These are phyloP conservation scores for Odontocerum albicorne DNA, from an alignment of 2,888 invertebrate species.

Conservation along the genomic window DNA sequence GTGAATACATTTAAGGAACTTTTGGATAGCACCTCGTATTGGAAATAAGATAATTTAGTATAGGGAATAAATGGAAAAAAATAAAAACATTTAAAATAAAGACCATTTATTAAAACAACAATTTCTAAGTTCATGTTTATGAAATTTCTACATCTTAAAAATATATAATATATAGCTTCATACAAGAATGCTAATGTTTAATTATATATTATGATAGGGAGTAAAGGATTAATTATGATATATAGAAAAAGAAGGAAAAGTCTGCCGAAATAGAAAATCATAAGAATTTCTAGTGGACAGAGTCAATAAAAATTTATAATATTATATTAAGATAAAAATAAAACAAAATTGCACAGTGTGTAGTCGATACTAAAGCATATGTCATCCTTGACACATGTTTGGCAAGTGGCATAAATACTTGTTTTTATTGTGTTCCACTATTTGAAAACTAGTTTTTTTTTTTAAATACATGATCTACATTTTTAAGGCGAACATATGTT, in stretches of 20 bases:
- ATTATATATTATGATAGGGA: not conserved
- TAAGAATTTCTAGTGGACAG: too few relatives aligned
- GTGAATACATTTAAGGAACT: too few relatives aligned
- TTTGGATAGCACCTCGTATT: too few relatives aligned
- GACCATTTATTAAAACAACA: constrained; percentile 52
- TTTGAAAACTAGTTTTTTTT: not conserved
- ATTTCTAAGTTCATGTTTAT: constrained; percentile 48
- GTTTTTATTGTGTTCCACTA: not conserved
- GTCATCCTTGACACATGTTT: not conserved
- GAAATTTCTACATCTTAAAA: constrained; percentile 22
- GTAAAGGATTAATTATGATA: not conserved
- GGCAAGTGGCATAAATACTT: not conserved
- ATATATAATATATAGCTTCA: constrained; percentile 19
- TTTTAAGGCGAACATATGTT: constrained; percentile 10
- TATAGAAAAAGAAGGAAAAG: not conserved
- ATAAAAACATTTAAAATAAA: constrained; percentile 58
- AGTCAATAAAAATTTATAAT: not conserved
- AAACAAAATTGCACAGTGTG: not conserved
- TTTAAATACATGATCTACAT: constrained; percentile 1
- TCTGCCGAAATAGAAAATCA: too few relatives aligned
- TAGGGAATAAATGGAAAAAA: too few relatives aligned
- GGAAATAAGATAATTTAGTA: too few relatives aligned
- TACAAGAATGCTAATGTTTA: constrained; percentile 11
- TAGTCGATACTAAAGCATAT: not conserved
- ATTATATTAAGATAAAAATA: not conserved